Percentiles rank a stretch among this genome's conserved stretches.
These are phyloP conservation scores for Strigamia transsilvanica DNA, from an alignment of 2,888 invertebrate species.

Conservation along the genomic window DNA sequence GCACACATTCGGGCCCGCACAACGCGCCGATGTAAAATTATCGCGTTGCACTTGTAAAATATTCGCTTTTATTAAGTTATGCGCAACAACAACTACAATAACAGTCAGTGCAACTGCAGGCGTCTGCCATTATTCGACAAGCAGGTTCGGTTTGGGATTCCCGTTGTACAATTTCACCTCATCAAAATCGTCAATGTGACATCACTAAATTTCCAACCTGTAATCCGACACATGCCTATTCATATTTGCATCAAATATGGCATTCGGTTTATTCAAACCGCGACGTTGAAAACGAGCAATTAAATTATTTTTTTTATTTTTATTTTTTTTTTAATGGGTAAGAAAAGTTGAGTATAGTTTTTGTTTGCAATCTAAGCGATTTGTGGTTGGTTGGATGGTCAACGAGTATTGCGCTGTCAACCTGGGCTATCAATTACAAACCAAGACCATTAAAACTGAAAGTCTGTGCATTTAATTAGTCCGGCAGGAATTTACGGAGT, in stretches of 20 bases:
- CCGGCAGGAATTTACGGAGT: conserved; percentile 42
- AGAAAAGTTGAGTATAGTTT: neutral
- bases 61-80: conserved; percentile 29
- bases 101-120: neutral
- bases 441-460: conserved; percentile 32
- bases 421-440: conserved; percentile 15
- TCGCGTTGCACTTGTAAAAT: conserved; percentile 22
- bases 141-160: neutral
- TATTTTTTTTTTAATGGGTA: too few relatives aligned
- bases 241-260: neutral
- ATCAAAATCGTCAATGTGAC: conserved; percentile 10
- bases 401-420: neutral
- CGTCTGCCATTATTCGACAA: neutral
- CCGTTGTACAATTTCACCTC: neutral
- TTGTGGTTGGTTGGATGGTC: neutral
- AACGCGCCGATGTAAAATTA: conserved; percentile 9
- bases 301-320: neutral
- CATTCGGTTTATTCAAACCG: neutral
- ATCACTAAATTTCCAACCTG: conserved; percentile 12
- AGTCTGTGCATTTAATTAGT: conserved; percentile 36
- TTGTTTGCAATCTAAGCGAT: neutral
- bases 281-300: neutral
- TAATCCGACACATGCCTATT: conserved; percentile 1
- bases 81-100: neutral
- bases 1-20: conserved; percentile 29